Evolutionary conservation across 2,888 invertebrate species (phyloP), one percentile per base, ranked within the genome.

Genomic region (Eurytoma adleriae): DNA sequence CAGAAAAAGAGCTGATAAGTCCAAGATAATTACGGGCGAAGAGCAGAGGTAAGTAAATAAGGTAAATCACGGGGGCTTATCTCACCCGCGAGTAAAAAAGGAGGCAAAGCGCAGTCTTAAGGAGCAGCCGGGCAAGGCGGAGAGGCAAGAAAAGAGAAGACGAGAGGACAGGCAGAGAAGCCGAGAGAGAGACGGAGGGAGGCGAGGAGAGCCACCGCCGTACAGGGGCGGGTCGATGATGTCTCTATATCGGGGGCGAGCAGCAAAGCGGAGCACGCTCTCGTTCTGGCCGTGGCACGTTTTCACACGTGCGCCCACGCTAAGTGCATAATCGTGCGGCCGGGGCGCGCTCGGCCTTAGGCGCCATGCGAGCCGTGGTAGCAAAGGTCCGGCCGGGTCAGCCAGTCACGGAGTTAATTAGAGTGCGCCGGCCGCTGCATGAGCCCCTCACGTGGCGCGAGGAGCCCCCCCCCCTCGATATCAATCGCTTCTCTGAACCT

Each of bases 331-430:
- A 73, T 74, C 64, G 75, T 78, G 77, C 50, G 48, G 12, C 24
- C 40, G 52, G 24, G 68, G 62, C 27, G 52, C 20, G 13, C 14
- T 14, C n/a, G 18, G 40, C 40, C 30, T 14, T 16, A 69, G 73
- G 75, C 78, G 76, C 70, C 75, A 79, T 56, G 76, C 71, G 18
- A 83, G 83, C 81, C 85, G 87, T 85, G 85, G 82, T 85, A 80
- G 84, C 84, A 83, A 79, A 85, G 88, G 85, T 85, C 86, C 85
- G 83, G 81, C 81, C 81, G 86, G 90, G 90, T 90, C 89, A 89
- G 85, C 89, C 87, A 88, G 89, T 90, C 90, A 90, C 89, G 89
- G 89, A 90, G 90, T 90, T 90, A 90, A 90, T 90, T 90, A 90
- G 89, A 89, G 88, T 87, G 88, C 86, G 86, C 86, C 85, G 83